phyloP scores from a whole-genome alignment of 2,113 vertebrate species.

The Mungos mungo region DNA sequence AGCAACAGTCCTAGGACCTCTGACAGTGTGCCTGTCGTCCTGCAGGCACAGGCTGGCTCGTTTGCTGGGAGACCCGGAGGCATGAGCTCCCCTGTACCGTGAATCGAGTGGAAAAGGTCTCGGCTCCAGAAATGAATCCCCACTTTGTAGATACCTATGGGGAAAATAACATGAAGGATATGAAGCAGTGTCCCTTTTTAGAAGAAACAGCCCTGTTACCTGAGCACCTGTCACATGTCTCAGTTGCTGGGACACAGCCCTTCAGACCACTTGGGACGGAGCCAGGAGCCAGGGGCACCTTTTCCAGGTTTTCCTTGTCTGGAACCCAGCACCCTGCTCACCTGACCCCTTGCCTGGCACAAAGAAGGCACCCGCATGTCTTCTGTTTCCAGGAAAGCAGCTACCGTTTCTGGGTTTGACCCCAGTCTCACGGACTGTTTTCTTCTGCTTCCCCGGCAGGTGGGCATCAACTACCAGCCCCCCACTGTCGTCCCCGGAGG shows the following conservation, averaged over 20 bases:
- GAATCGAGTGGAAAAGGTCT: too few species aligned
- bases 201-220: background rate
- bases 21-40: background rate
- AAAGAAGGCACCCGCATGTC: background rate
- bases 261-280: background rate
- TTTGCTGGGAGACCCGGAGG: background rate
- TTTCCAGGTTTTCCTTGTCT: background rate
- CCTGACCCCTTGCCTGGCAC: background rate
- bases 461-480: slow-evolving; percentile 87
- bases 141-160: too few species aligned
- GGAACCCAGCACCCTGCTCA: background rate
- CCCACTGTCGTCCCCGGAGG: slow-evolving; percentile 84
- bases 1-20: background rate
- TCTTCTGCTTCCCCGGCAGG: slow-evolving; percentile 72
- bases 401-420: background rate
- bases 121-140: too few species aligned
- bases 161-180: too few species aligned
- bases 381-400: background rate
- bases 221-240: background rate
- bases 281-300: background rate
- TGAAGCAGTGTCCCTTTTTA: background rate
- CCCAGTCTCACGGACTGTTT: background rate
- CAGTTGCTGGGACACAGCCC: background rate
- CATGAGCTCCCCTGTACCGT: background rate
- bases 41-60: too few species aligned